Percentiles rank a stretch among this genome's conserved stretches.
phyloP scores from a whole-genome alignment of 2,888 invertebrate species.

The Macropis europaea region DNA sequence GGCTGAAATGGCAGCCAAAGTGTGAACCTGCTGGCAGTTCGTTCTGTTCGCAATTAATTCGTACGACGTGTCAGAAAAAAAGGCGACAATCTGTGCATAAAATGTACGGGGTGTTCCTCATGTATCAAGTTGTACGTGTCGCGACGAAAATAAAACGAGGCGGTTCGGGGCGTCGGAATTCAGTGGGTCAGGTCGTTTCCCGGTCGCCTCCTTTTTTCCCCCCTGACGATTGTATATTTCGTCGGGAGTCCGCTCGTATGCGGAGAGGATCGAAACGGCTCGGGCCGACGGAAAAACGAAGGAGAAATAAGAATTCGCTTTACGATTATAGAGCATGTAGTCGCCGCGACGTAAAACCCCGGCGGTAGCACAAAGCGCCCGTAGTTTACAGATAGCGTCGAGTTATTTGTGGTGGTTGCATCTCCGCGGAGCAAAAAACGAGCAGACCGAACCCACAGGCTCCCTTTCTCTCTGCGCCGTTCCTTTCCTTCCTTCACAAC shows the following conservation, averaged over 20 bases:
- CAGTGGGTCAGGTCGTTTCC: constrained; percentile 28
- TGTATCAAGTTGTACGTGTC: too few relatives aligned
- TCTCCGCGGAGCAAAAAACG: constrained; percentile 54
- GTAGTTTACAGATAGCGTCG: constrained; percentile 64
- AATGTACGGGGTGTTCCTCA: too few relatives aligned
- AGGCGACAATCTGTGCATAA: too few relatives aligned
- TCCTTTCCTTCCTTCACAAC: constrained; percentile 9
- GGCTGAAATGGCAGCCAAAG: too few relatives aligned
- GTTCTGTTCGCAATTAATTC: too few relatives aligned
- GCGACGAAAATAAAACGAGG: constrained; percentile 13
- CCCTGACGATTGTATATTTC: constrained; percentile 18
- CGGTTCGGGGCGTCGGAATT: constrained; percentile 24
- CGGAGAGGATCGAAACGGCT: not conserved
- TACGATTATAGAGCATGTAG: constrained; percentile 60
- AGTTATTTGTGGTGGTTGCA: constrained; percentile 61
- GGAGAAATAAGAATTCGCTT: constrained; percentile 53
- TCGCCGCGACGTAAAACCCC: constrained; percentile 53
- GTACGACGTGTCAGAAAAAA: too few relatives aligned
- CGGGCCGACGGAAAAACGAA: not conserved
- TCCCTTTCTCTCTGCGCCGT: constrained; percentile 5
- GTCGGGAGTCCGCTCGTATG: not conserved
- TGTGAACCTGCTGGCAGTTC: too few relatives aligned
- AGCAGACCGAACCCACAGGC: constrained; percentile 21
- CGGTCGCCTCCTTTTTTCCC: constrained; percentile 2
- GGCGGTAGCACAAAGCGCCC: constrained; percentile 56